Base-by-base conservation (phyloP, 64 coral and sea anemone genomes). In the Orbicella faveolata region DNA sequence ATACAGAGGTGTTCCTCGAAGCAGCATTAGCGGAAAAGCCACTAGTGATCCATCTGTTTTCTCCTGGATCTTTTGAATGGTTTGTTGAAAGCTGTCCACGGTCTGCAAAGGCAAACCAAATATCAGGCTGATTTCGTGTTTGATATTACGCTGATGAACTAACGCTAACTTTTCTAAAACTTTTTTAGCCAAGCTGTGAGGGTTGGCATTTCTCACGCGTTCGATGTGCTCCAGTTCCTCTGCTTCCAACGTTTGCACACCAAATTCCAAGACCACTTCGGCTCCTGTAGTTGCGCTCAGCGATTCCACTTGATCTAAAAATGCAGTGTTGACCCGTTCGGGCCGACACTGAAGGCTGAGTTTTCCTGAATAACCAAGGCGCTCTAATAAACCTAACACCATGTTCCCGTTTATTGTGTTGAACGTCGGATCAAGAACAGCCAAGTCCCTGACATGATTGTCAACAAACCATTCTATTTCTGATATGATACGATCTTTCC, bases 91-190 rank as follows among this genome's bases (percentile, higher is more conserved):
- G 34, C 72, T 76, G 4, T 77, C 52, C 23, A 88, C 23, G 26
- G 87, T 88, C 30, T 88, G 87, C 30, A 76, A 34, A 39, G 87
- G 87, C 75, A 88, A 63, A 5, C 87, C 87, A 77, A 88, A 88
- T 23, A 88, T 88, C 4, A 88, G 72, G 33, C 72, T 76, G 55
- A 88, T 41, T 88, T 87, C 84, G 21, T 87, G 73, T 9, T 54
- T 26, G 39, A 87, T 73, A 33, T 74, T 74, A 12, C 84, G 84
- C n/a, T 70, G n/a, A 52, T 87, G 20, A 73, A 87, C 73, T 2
- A 80, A 52, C 14, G 78, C 78, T 16, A 80, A 33, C 6, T 87
- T 74, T 9, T 44, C 52, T 30, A 87, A 54, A 57, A 74, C 66
- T 70, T 74, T 54, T 18, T 87, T 74, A 16, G 73, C 73, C 25